These are phyloP conservation scores for Pseudomugil tenellus DNA, from an alignment of 2,797 vertebrate species.

Conservation along the genomic window DNA sequence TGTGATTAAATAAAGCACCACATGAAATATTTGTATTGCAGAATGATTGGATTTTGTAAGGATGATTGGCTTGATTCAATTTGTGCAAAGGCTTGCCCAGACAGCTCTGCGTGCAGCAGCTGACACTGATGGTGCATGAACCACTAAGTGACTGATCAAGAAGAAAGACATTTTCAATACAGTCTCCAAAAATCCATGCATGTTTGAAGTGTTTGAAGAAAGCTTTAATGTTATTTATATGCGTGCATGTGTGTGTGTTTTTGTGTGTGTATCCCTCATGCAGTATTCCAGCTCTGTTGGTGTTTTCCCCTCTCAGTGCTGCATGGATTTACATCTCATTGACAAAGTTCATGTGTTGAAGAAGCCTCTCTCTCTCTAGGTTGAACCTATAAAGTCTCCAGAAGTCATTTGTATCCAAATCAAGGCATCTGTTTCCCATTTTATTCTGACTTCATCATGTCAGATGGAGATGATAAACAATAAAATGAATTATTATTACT, in stretches of 20 bases:
- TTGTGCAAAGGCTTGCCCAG: slow-evolving; percentile 44
- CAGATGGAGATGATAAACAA: slow-evolving; percentile 35
- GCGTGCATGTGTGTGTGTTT: slow-evolving; percentile 1
- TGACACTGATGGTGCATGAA: slow-evolving; percentile 28
- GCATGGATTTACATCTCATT: slow-evolving; percentile 80
- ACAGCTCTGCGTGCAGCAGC: slow-evolving; percentile 35
- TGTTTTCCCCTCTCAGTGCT: slow-evolving; percentile 49
- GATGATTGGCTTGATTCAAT: slow-evolving; percentile 65
- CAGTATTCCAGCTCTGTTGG: slow-evolving; percentile 30
- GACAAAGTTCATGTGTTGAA: slow-evolving; percentile 62
- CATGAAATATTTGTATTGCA: slow-evolving; percentile 51
- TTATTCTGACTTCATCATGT: slow-evolving; percentile 20
- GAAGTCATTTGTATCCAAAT: slow-evolving; percentile 29
- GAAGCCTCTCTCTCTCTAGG: slow-evolving; percentile 24
- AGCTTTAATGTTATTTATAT: slow-evolving; percentile 37
- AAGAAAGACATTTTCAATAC: slow-evolving; percentile 35
- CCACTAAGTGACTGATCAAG: slow-evolving; percentile 46
- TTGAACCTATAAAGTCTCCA: slow-evolving; percentile 46
- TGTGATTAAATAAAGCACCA: slow-evolving; percentile 41
- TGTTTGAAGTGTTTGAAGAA: slow-evolving; percentile 41
- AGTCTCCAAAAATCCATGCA: slow-evolving; percentile 33
- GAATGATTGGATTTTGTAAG: slow-evolving; percentile 61
- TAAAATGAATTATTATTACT: slow-evolving; percentile 29
- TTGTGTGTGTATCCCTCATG: too few relatives aligned
- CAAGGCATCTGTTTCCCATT: slow-evolving; percentile 22